Conservation (phyloP, 2,113 vertebrate species). For the Protobothrops flavoviridis region DNA sequence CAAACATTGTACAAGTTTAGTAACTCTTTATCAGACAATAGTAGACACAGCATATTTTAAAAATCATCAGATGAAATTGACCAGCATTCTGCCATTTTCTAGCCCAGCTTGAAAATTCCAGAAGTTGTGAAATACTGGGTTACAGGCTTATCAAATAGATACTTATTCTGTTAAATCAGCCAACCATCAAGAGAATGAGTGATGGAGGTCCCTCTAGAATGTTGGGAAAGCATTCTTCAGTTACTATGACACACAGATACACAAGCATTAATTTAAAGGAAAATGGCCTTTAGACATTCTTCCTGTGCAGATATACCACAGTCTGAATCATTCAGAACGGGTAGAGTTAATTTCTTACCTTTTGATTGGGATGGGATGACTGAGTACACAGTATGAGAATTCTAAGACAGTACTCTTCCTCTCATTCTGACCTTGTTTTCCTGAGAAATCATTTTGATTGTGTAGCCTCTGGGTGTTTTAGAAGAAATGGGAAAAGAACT, state of each 20-base stretch:
- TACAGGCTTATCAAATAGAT: not conserved
- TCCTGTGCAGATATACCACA: not conserved
- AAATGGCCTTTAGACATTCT: constrained; percentile 10
- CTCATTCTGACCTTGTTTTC: constrained; percentile 4
- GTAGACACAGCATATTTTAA: not conserved
- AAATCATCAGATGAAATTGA: not conserved
- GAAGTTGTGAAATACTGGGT: not conserved
- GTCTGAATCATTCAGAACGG: not conserved
- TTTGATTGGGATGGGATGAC: not conserved
- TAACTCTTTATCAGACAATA: not conserved
- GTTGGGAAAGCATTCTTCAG: constrained; percentile 8
- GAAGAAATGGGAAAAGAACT: not conserved
- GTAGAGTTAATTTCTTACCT: not conserved
- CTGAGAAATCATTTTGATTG: not conserved
- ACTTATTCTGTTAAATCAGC: not conserved
- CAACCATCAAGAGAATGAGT: not conserved
- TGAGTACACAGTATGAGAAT: not conserved
- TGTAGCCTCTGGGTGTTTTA: not conserved
- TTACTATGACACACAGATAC: constrained; percentile 17
- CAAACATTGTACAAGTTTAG: not conserved
- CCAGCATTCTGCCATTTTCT: not conserved
- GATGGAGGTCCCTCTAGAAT: not conserved
- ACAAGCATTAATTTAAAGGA: not conserved
- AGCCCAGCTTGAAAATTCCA: not conserved
- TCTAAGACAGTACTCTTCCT: not conserved